Evolutionary conservation across 2,888 invertebrate genomes (phyloP), one percentile per base, ranked within the genome.

Genomic region (Epiblema foenella): DNA sequence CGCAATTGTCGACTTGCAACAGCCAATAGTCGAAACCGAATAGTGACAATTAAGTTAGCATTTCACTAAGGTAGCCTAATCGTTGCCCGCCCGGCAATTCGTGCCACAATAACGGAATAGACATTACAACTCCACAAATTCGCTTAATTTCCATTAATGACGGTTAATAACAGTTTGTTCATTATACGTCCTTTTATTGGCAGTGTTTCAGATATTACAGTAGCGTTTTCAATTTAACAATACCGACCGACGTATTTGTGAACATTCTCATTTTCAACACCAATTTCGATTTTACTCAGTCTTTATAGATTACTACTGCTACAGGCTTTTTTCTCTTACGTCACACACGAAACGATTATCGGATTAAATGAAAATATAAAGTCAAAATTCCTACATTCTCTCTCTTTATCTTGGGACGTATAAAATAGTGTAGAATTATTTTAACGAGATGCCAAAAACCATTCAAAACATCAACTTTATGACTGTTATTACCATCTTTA

Each of bases 41-140:
- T 88, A 87, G 86, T 87, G 84, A 81, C 87, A 89, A 89, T 89
- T 88, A 86, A 89, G 88, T 86, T 85, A 86, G 83, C 85, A 80
- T 81, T 85, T 83, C 87, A 89, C 87, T 84, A 87, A 85, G 83
- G 79, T 82, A 83, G 15, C n/a, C n/a, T 46, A 85, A 85, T 82
- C 83, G 81, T 81, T 78, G 79, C 81, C 82, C 78, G 77, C 73
- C 73, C 78, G 79, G 76, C 78, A 83, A 33, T 83, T 83, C 78
- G 78, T 75, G 75, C 78, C 79, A 81, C 81, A 82, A 83, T 83
- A 82, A 84, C 77, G 79, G 81, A 85, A 86, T 85, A 85, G 85
- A 86, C 86, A 86, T 85, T 83, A 82, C 80, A 78, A 77, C 77
- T 76, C 81, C 80, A 83, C 81, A 83, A 86, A 85, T 88, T 84